Evolutionary conservation across 2,797 vertebrate species (phyloP).

Genomic region (Phoeniculus purpureus): DNA sequence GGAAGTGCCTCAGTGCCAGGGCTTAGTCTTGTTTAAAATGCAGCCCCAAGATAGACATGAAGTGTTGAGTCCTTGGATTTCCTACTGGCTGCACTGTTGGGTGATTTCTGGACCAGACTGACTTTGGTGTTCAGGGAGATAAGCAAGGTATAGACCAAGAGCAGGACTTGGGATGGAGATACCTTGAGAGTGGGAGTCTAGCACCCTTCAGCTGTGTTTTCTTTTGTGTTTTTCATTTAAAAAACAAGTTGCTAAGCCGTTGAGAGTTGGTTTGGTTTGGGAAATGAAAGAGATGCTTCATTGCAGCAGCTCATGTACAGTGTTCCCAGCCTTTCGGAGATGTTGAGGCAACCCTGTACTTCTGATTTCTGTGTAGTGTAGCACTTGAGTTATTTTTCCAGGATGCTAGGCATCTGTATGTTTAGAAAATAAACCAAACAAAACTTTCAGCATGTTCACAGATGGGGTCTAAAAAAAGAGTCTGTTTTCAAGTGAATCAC

Average conservation of each 20-base stretch:
- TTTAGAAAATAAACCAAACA: not conserved
- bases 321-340: not conserved
- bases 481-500: not conserved
- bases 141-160: not conserved
- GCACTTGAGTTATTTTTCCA: not conserved
- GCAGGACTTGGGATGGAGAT: not conserved
- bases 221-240: not conserved
- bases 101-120: not conserved
- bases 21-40: not conserved
- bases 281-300: not conserved
- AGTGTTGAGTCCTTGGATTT: not conserved
- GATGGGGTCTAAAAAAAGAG: not conserved
- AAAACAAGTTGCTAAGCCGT: not conserved
- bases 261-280: not conserved
- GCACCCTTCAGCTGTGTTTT: not conserved
- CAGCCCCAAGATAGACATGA: not conserved
- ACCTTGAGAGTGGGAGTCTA: not conserved
- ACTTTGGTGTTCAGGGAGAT: too few species aligned
- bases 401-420: not conserved
- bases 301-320: rapidly evolving
- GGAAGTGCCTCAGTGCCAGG: not conserved
- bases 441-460: not conserved
- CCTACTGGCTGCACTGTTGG: not conserved
- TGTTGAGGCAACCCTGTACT: not conserved
- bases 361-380: not conserved